Conservation (phyloP, 1,140 invertebrate genomes). For the Tetragonula clypearis region DNA sequence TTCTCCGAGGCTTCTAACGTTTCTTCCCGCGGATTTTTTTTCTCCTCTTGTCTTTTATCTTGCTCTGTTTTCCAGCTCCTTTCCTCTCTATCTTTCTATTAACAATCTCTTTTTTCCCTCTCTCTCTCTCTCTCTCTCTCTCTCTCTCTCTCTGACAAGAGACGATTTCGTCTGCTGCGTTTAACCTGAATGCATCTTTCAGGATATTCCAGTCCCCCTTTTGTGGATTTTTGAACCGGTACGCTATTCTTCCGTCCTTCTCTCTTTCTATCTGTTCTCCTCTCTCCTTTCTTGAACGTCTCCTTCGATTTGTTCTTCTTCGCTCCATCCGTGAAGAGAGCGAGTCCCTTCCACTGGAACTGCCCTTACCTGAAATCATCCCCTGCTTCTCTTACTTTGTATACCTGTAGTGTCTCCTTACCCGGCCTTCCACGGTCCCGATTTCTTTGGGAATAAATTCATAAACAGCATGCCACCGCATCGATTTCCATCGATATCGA, state of each 20-base stretch:
- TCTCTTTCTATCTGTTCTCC: conserved; percentile 30
- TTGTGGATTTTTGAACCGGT: conserved; percentile 79
- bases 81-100: neutral
- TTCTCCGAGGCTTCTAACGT: conserved; percentile 8
- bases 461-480: neutral
- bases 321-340: conserved; percentile 29
- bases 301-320: conserved; percentile 49
- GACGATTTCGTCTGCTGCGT: conserved; percentile 77
- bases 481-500: neutral
- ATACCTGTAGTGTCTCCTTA: conserved; percentile 52
- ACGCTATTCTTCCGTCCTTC: conserved; percentile 72
- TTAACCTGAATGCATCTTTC: conserved; percentile 81
- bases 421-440: conserved; percentile 15
- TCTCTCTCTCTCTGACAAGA: conserved; percentile 47
- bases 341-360: conserved; percentile 58
- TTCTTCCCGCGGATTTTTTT: conserved; percentile 40
- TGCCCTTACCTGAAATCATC: conserved; percentile 75
- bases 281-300: conserved; percentile 20
- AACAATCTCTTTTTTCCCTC: neutral
- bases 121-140: conserved; percentile 2
- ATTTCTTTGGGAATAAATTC: conserved; percentile 50
- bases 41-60: conserved; percentile 7
- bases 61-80: conserved; percentile 33
- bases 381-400: conserved; percentile 50
- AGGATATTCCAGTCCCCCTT: conserved; percentile 76